These are phyloP conservation scores for Eretmodus cyanostictus DNA, from an alignment of 2,113 vertebrate genomes.

Conservation along the genomic window DNA sequence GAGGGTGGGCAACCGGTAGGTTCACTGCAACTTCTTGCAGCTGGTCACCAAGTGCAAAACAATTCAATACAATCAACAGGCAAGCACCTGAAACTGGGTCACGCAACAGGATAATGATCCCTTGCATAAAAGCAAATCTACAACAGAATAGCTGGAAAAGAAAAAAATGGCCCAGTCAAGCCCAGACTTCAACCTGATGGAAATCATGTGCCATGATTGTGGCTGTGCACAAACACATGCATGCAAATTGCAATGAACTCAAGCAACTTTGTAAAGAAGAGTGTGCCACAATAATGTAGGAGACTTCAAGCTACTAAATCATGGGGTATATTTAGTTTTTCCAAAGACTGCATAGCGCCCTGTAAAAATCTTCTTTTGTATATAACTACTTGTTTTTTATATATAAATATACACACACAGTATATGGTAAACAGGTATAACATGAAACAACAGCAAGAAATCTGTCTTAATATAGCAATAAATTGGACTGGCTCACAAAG, in stretches of 20 bases:
- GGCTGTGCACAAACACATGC: background rate
- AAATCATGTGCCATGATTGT: background rate
- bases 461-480: conserved; percentile 40
- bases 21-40: background rate
- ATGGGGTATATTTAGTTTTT: background rate
- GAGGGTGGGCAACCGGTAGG: background rate
- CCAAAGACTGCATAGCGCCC: background rate
- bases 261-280: background rate
- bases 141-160: background rate
- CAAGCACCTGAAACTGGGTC: background rate
- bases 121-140: background rate
- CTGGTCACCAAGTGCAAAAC: background rate
- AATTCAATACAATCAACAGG: background rate
- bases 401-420: background rate
- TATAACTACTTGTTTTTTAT: background rate
- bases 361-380: background rate
- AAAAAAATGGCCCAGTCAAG: background rate
- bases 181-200: background rate
- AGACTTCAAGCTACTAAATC: background rate
- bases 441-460: conserved; percentile 28
- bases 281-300: background rate
- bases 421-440: background rate
- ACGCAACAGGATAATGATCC: background rate
- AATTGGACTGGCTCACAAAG: conserved; percentile 29
- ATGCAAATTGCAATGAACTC: background rate